Evolutionary conservation across 2,888 invertebrate genomes (phyloP), one percentile per base, ranked within the genome.

Genomic region (Cerceris rybyensis): DNA sequence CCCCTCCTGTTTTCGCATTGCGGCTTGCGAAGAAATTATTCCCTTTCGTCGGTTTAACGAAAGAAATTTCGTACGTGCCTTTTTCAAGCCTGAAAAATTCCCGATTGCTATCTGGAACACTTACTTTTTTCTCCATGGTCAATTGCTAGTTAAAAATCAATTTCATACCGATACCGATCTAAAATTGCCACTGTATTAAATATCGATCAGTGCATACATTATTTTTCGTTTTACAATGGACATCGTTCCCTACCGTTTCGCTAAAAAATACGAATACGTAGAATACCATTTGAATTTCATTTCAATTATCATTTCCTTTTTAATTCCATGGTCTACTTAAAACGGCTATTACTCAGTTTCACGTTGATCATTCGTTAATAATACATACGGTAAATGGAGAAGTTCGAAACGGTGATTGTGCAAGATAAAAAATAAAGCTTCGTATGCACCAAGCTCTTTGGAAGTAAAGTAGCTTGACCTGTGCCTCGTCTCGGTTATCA

Each of bases 11-110:
- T 80, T 60, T 84, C 80, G 84, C 85, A 77, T 88, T 85, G 84
- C 84, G 86, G 85, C 89, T 87, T 86, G 84, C 85, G 85, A 85
- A 28, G 83, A 82, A 76, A 66, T 43, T 17, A 54, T 61, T 43
- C 61, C 50, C 78, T 81, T 84, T 83, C 70, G 80, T 84, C 61
- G 81, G 74, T 81, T 71, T 83, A 70, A 65, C 63, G 70, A 79
- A 78, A 71, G 41, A 58, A 82, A 84, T 83, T 81, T 69, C 28
- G 28, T 28, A 71, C 82, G 68, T 82, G 70, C 68, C n/a, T 13
- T 28, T 39, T 71, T 78, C 74, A 85, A 85, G 67, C 72, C 81
- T 67, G 69, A 77, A 71, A 82, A 81, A 86, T 77, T 76, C 75
- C 28, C 28, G 77, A 74, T 78, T 75, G 82, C 81, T 82, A 81